These are phyloP conservation scores for Sorex maritimensis DNA, from an alignment of 2,797 vertebrate genomes.

Conservation along the genomic window DNA sequence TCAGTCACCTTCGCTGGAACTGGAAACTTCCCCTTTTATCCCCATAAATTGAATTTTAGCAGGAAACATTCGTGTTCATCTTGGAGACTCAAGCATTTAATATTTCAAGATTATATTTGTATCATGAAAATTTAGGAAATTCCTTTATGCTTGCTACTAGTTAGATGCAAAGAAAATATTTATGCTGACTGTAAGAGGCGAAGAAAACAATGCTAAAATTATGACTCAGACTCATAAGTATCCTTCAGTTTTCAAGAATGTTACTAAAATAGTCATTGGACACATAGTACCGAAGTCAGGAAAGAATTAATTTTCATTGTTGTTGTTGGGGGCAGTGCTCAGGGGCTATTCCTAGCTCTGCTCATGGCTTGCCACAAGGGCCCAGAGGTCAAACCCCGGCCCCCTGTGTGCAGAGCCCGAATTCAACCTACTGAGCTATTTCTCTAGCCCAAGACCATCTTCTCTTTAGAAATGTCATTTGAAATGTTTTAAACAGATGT, in stretches of 20 bases:
- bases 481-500: neutral
- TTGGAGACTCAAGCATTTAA: constrained; percentile 7
- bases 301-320: neutral
- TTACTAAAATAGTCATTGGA: neutral
- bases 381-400: no score
- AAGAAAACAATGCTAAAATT: neutral
- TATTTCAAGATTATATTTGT: constrained; percentile 9
- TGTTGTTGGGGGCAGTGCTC: no score
- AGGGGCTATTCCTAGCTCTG: no score
- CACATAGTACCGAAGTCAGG: neutral
- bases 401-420: no score
- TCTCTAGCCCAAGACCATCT: neutral
- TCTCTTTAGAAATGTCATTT: constrained; percentile 38
- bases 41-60: neutral
- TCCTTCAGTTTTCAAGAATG: constrained; percentile 19
- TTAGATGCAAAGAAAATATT: neutral
- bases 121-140: constrained; percentile 27
- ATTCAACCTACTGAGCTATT: no score
- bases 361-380: no score
- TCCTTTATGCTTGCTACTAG: neutral
- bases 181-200: neutral
- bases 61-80: constrained; percentile 55
- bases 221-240: neutral
- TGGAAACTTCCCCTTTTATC: neutral
- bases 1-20: constrained; percentile 24